These are phyloP conservation scores for Macheiramphus alcinus DNA, from an alignment of 2,113 vertebrate species.

Conservation along the genomic window DNA sequence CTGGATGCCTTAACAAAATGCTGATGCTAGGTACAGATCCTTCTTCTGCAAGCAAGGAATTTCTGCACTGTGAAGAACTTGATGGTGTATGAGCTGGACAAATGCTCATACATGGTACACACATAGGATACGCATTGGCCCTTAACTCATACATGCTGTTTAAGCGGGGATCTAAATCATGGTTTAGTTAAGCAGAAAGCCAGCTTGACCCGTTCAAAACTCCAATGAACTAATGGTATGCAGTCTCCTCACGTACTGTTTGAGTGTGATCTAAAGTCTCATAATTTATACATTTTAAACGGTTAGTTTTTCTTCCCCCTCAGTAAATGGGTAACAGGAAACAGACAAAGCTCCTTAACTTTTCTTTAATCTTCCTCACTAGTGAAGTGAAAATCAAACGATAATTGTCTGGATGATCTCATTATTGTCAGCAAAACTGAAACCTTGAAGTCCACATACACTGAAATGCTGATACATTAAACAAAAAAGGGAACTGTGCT, in stretches of 20 bases:
- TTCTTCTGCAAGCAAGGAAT: not conserved
- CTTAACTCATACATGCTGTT: not conserved
- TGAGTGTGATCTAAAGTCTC: not conserved
- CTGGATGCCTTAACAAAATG: not conserved
- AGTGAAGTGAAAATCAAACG: conserved; percentile 74
- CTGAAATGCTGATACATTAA: conserved; percentile 69
- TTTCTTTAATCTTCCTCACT: conserved; percentile 78
- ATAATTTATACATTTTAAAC: conserved; percentile 54
- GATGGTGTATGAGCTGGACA: not conserved
- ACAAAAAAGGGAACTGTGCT: conserved; percentile 69
- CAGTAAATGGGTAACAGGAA: conserved; percentile 73
- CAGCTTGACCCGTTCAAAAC: not conserved
- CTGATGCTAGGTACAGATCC: not conserved
- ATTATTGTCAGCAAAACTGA: conserved; percentile 77
- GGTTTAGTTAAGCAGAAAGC: not conserved
- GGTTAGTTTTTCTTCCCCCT: conserved; percentile 2
- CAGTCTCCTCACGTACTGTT: not conserved
- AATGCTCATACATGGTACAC: accelerated
- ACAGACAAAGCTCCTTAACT: conserved; percentile 73
- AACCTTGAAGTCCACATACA: conserved; percentile 70
- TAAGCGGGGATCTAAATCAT: not conserved
- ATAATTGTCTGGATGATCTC: conserved; percentile 79
- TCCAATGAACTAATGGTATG: not conserved
- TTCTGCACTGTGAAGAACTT: not conserved
- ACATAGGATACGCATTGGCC: accelerated